Base-by-base conservation (phyloP, 2,113 vertebrate genomes). In the Panthera uncia region DNA sequence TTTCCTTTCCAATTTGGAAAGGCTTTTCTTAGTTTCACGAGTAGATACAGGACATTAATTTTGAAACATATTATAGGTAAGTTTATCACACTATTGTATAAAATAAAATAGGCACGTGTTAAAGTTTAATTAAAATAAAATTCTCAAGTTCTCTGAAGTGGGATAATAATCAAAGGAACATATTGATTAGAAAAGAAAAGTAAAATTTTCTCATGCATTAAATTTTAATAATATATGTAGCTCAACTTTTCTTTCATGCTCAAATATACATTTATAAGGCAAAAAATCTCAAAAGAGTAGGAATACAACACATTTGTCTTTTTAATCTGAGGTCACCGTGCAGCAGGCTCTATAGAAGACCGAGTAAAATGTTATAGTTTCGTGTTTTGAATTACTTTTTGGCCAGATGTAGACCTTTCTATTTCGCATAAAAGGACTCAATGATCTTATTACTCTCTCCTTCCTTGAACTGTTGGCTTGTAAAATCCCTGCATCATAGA, bases 381-480 rank as follows among this genome's bases (percentile, higher is more conserved):
- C 18, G 69, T 79, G 63, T 25, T 89, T 89, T 76, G 61, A 74
- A 69, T 97, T 93, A 87, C 25, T 33, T 74, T 96, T 97, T 74
- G 61, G 79, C 27, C 52, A 83, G 65, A 79, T 80, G 23, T 80
- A 16, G 29, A 68, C 5, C 9, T 91, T 95, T 91, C 7, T 12
- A n/a, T 80, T 69, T 83, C 41, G 71, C 14, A 36, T 23, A 61
- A 76, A 93, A 52, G 14, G 27, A 52, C 10, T 87, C 36, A 79
- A 7, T 38, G 18, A 10, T 38, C 9, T 52, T 61, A 33, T 45
- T 14, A 81, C 19, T 50, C 38, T 19, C 61, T 52, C 3, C 31
- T 91, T 50, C 29, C 41, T 63, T 29, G 31, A 27, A 7, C 45
- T 12, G 1, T 7, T 93, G 48, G 48, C 48, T 87, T 7, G 3